Evolutionary conservation across 30 jellyfish, hydroid and myxozoan genomes (phyloP).

Genomic region (Cassiopea andromeda): DNA sequence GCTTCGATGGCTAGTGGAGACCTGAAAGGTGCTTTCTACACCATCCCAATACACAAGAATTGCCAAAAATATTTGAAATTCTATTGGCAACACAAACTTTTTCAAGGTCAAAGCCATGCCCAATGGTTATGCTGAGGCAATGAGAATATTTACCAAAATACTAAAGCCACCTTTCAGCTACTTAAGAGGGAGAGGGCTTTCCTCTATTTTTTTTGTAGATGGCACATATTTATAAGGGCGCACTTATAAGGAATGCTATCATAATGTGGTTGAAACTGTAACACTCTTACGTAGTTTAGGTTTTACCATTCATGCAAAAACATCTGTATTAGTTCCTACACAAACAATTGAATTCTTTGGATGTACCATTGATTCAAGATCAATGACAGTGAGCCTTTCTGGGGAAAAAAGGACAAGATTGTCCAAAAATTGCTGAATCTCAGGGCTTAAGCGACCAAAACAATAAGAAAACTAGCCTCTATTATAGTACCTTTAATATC

Average conservation of each 20-base stretch:
- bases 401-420: conserved; percentile 17
- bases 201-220: conserved; percentile 58
- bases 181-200: conserved; percentile 31
- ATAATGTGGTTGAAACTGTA: conserved; percentile 28
- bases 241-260: conserved; percentile 47
- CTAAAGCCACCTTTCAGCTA: conserved; percentile 55
- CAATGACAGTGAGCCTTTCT: conserved; percentile 23
- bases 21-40: conserved; percentile 47
- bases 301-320: conserved; percentile 44
- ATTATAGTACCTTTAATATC: conserved; percentile 40
- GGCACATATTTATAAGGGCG: conserved; percentile 42
- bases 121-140: conserved; percentile 53
- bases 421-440: neutral
- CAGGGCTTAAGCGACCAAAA: neutral
- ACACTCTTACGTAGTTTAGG: conserved; percentile 34
- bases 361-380: conserved; percentile 21
- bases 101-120: conserved; percentile 20
- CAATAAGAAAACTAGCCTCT: conserved; percentile 42
- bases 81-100: neutral
- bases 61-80: conserved; percentile 46
- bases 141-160: conserved; percentile 59
- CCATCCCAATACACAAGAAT: conserved; percentile 8
- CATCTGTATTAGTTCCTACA: conserved; percentile 48
- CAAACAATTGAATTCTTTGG: conserved; percentile 45
- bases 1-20: conserved; percentile 66